These are phyloP conservation scores for Neogale vison DNA, from an alignment of 2,113 vertebrate species.

Conservation along the genomic window DNA sequence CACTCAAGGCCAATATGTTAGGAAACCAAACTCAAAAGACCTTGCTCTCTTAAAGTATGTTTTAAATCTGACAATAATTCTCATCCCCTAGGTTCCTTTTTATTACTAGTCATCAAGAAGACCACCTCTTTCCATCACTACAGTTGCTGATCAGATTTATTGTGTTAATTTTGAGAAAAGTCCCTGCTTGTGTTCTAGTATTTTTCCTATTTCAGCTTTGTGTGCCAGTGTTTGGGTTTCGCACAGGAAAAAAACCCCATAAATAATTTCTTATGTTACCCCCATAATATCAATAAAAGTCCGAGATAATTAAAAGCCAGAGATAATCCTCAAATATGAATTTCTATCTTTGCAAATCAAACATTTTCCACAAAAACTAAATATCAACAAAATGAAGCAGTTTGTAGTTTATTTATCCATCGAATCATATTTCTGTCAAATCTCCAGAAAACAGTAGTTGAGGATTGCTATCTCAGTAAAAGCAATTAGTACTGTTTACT, in stretches of 20 bases:
- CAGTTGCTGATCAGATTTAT: not conserved
- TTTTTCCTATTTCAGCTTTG: conserved; percentile 4
- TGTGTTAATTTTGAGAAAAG: not conserved
- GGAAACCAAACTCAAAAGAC: not conserved
- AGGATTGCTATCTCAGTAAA: not conserved
- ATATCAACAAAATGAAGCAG: not conserved
- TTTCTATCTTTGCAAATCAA: not conserved
- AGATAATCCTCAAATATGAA: not conserved
- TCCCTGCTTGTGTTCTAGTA: not conserved
- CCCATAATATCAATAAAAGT: not conserved
- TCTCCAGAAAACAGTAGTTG: not conserved
- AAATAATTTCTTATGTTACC: not conserved
- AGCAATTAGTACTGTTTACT: not conserved
- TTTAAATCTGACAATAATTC: not conserved
- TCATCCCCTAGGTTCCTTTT: not conserved
- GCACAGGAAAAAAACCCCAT: not conserved
- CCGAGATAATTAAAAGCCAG: not conserved
- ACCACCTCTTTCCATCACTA: not conserved
- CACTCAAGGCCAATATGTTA: not conserved
- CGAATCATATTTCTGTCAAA: not conserved
- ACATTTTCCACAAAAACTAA: not conserved
- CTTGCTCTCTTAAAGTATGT: not conserved
- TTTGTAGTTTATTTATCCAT: not conserved
- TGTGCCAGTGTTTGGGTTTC: not conserved
- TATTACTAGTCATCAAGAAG: not conserved